Percentiles rank a stretch among this genome's conserved stretches.
These are phyloP conservation scores for Leptinotarsa lineolata DNA, from an alignment of 1,140 invertebrate species.

Conservation along the genomic window DNA sequence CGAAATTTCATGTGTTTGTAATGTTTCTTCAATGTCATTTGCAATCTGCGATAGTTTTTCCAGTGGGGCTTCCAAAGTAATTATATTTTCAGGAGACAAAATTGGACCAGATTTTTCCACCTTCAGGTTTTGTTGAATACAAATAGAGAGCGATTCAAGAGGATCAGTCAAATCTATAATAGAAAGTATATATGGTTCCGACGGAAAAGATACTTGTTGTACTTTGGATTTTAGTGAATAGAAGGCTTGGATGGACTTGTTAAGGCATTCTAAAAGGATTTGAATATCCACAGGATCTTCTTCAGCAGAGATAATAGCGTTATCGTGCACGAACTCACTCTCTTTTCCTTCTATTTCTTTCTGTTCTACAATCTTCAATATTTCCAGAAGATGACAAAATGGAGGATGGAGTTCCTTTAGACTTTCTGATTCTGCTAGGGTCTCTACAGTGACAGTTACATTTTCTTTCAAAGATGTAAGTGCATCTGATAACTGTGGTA, in stretches of 20 bases:
- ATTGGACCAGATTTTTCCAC: not conserved
- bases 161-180: conserved; percentile 15
- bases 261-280: too few relatives aligned
- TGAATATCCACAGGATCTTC: too few relatives aligned
- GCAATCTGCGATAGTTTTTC: conserved; percentile 31
- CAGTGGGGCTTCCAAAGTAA: conserved; percentile 25
- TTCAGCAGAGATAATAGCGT: too few relatives aligned
- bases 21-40: conserved; percentile 26
- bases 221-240: not conserved
- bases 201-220: not conserved
- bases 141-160: not conserved
- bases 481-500: too few relatives aligned
- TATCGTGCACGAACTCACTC: not conserved
- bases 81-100: conserved; percentile 15
- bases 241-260: not conserved
- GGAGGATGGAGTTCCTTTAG: too few relatives aligned
- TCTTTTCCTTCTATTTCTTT: conserved; percentile 12
- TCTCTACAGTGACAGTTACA: too few relatives aligned
- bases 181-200: not conserved
- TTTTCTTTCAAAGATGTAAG: too few relatives aligned
- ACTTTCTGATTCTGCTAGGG: too few relatives aligned
- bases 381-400: not conserved
- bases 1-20: conserved; percentile 29
- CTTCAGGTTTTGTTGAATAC: not conserved
- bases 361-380: not conserved